Evolutionary conservation across 2,888 invertebrate species (phyloP), one percentile per base, ranked within the genome.

Genomic region (Stenolophus ochropezus): DNA sequence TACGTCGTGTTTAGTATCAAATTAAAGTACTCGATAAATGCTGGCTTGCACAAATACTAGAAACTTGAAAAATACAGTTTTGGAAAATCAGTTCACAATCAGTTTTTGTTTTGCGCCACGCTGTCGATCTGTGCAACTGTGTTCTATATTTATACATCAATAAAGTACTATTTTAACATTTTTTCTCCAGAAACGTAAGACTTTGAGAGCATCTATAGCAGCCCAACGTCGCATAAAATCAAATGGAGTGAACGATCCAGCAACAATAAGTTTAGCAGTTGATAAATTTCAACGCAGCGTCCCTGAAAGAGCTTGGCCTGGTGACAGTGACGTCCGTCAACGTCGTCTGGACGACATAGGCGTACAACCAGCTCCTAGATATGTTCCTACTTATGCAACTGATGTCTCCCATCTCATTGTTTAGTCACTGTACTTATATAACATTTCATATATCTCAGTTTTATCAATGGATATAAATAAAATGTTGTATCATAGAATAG

Each of bases 121-220:
- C n/a, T n/a, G n/a, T n/a, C n/a, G n/a, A n/a, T n/a, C n/a, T n/a
- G n/a, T n/a, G n/a, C n/a, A n/a, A n/a, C n/a, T n/a, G n/a, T n/a
- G n/a, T n/a, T n/a, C n/a, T n/a, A n/a, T n/a, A n/a, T n/a, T n/a
- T n/a, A n/a, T n/a, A n/a, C n/a, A n/a, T n/a, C n/a, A n/a, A n/a
- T n/a, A n/a, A n/a, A n/a, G n/a, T n/a, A n/a, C n/a, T n/a, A n/a
- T n/a, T n/a, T n/a, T n/a, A n/a, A n/a, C n/a, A n/a, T n/a, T n/a
- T n/a, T n/a, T n/a, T n/a, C n/a, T n/a, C n/a, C n/a, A 98, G 97
- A 97, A 97, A 91, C 93, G 97, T 77, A 97, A 97, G 90, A 94
- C 94, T 0, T 90, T 97, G 84, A 92, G 97, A 76, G 95, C 96
- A 69, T 94, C 96, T 0, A 91, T 96, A 85, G 92, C 95, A 85